Conservation (phyloP, 2,888 invertebrate species). For the Drosophila paucipuncta region DNA sequence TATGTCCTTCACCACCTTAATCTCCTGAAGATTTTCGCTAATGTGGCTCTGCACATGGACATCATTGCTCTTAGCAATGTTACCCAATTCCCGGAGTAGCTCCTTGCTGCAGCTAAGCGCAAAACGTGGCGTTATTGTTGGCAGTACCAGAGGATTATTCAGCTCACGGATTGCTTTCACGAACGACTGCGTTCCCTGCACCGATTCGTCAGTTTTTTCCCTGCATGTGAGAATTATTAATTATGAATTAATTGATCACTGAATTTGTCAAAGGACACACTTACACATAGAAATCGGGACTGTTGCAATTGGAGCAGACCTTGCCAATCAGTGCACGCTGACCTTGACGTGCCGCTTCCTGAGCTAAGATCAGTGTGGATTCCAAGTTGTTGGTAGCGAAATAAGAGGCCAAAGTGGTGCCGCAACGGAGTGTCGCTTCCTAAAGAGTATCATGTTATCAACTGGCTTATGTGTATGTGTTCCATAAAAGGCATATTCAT, state of each 20-base stretch:
- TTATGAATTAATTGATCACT: not conserved
- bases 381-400: conserved; percentile 92
- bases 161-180: conserved; percentile 87
- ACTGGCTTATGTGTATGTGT: conserved; percentile 2
- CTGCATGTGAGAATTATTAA: conserved; percentile 83
- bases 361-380: conserved; percentile 90
- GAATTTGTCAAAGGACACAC: conserved; percentile 23
- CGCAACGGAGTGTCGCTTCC: conserved; percentile 90
- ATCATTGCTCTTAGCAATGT: conserved; percentile 89
- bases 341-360: conserved; percentile 88
- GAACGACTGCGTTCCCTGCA: conserved; percentile 88
- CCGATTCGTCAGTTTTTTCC: conserved; percentile 89
- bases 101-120: conserved; percentile 91
- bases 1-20: conserved; percentile 87
- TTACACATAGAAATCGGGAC: conserved; percentile 84
- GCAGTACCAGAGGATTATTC: conserved; percentile 88
- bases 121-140: conserved; percentile 94
- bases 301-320: conserved; percentile 86
- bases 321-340: conserved; percentile 95
- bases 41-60: conserved; percentile 95
- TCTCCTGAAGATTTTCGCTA: conserved; percentile 92
- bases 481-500: not conserved
- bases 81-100: conserved; percentile 89
- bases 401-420: conserved; percentile 96
- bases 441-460: conserved; percentile 82